Evolutionary conservation across 2,113 vertebrate species (phyloP).

Genomic region (Lanius ludovicianus): DNA sequence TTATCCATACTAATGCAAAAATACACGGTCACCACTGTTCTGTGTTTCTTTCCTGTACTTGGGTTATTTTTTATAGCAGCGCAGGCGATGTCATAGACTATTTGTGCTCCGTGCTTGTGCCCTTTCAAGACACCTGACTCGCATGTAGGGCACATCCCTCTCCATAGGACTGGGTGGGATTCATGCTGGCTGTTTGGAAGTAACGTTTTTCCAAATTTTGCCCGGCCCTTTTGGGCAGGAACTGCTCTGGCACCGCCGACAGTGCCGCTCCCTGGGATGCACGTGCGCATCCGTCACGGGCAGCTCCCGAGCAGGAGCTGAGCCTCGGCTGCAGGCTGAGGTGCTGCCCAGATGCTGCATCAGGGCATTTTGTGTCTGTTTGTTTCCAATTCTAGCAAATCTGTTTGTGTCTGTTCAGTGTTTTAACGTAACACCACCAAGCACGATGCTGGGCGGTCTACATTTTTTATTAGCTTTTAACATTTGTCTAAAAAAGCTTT

Average conservation of each 20-base stretch:
- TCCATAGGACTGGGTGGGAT: rapidly evolving
- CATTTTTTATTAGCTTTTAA: slow-evolving; percentile 2
- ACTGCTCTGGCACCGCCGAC: rapidly evolving
- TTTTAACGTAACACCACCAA: background rate
- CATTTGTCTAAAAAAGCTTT: background rate
- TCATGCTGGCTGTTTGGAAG: background rate
- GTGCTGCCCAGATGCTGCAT: background rate
- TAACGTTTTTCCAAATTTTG: background rate
- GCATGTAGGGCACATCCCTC: background rate
- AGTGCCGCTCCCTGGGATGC: background rate
- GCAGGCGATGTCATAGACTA: rapidly evolving
- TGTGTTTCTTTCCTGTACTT: too few species aligned
- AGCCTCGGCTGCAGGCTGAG: background rate
- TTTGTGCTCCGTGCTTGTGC: background rate
- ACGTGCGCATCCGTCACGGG: rapidly evolving
- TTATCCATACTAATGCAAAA: background rate
- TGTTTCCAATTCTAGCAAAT: background rate
- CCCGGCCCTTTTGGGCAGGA: background rate
- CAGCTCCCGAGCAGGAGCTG: background rate
- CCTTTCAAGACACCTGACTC: background rate
- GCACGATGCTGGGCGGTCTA: background rate
- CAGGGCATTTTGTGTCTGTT: background rate
- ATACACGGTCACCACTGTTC: background rate
- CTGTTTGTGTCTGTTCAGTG: background rate
- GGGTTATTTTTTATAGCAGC: background rate